Evolutionary conservation across 1,140 invertebrate genomes (phyloP).

Genomic region (Musca domestica): DNA sequence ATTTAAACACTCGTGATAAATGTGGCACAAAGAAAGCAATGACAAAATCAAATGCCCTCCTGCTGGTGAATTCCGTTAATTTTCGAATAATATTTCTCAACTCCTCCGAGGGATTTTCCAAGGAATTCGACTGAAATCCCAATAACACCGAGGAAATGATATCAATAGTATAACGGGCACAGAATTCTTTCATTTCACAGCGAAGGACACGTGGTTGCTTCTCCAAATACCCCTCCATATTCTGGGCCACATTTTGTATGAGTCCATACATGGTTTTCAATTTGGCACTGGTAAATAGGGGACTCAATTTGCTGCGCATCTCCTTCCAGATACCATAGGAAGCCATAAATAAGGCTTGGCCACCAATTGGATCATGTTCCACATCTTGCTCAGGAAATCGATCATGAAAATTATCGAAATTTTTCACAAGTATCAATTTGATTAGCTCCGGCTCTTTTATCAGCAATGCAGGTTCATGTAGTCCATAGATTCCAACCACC

Average conservation of each 20-base stretch:
- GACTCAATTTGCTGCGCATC: slow-evolving; percentile 57
- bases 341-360: slow-evolving; percentile 42
- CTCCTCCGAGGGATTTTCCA: slow-evolving; percentile 54
- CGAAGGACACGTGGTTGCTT: slow-evolving; percentile 35
- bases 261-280: slow-evolving; percentile 59
- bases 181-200: slow-evolving; percentile 53
- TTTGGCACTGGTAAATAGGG: slow-evolving; percentile 59
- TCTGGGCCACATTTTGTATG: slow-evolving; percentile 40
- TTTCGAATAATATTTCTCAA: slow-evolving; percentile 51
- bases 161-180: slow-evolving; percentile 59
- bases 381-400: slow-evolving; percentile 42
- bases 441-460: slow-evolving; percentile 57
- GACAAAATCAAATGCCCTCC: slow-evolving; percentile 55
- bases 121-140: too few species aligned
- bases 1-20: slow-evolving; percentile 30
- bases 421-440: slow-evolving; percentile 56
- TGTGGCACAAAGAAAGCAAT: slow-evolving; percentile 55
- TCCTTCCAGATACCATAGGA: slow-evolving; percentile 55
- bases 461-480: slow-evolving; percentile 53
- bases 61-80: too few species aligned
- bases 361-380: slow-evolving; percentile 34
- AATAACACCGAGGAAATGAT: slow-evolving; percentile 61
- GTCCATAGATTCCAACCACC: slow-evolving; percentile 52
- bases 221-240: slow-evolving; percentile 30
- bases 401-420: slow-evolving; percentile 51